A percentile compares a stretch with the other conserved stretches of the same genome.
These are phyloP conservation scores for Anomalospiza imberbis DNA, from an alignment of 2,797 vertebrate genomes.

Conservation along the genomic window DNA sequence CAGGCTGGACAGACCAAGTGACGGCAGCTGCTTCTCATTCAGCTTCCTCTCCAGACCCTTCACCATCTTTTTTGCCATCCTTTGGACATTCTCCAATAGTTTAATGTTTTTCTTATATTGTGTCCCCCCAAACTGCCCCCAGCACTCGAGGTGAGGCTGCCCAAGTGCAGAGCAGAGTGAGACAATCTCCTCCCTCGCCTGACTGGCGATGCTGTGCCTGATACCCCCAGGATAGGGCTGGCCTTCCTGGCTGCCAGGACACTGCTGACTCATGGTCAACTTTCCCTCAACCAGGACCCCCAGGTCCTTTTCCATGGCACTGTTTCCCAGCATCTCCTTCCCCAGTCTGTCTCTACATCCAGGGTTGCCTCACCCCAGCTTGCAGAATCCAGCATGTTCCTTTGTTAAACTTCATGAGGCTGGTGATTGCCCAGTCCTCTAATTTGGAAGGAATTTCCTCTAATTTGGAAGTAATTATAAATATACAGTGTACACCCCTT, in stretches of 20 bases:
- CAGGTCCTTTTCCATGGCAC: too few relatives aligned
- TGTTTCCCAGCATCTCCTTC: background rate
- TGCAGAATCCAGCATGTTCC: fast-evolving
- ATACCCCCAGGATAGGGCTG: fast-evolving
- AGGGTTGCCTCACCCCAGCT: too few relatives aligned
- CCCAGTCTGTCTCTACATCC: fast-evolving
- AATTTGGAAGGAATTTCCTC: background rate
- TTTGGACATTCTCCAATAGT: background rate
- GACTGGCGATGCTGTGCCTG: background rate
- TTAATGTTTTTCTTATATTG: fast-evolving
- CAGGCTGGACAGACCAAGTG: background rate
- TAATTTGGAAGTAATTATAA: background rate
- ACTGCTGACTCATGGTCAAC: background rate
- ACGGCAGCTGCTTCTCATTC: background rate
- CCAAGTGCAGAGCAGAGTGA: background rate
- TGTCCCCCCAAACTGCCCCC: background rate
- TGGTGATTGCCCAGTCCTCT: background rate
- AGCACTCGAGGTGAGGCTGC: fast-evolving
- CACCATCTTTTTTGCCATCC: fast-evolving
- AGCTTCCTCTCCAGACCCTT: fast-evolving
- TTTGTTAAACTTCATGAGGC: background rate
- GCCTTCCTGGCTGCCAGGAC: background rate
- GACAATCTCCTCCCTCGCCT: background rate
- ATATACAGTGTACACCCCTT: background rate
- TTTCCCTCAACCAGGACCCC: fast-evolving